A percentile compares a stretch with the other conserved stretches of the same genome.
These are phyloP conservation scores for Trichonephila inaurata DNA, from an alignment of 1,140 invertebrate genomes.

Conservation along the genomic window DNA sequence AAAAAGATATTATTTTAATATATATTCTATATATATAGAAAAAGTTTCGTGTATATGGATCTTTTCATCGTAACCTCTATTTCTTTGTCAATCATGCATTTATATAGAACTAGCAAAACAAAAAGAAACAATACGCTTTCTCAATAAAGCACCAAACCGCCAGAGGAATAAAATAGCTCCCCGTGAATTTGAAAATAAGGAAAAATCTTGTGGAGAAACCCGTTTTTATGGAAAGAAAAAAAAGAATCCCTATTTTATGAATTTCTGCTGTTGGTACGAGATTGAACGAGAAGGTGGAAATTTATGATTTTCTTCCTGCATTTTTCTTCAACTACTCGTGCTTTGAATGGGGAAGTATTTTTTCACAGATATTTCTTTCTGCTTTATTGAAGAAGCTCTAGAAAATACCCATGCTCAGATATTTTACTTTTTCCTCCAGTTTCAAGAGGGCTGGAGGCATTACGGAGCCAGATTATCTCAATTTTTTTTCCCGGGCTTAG, in stretches of 20 bases:
- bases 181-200: conserved; percentile 25
- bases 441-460: neutral
- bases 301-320: conserved; percentile 26
- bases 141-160: neutral
- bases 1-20: too few relatives aligned
- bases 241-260: conserved; percentile 21
- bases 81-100: neutral
- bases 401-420: neutral
- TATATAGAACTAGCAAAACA: neutral
- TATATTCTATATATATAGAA: too few relatives aligned
- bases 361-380: neutral
- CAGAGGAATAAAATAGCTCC: neutral
- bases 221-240: neutral
- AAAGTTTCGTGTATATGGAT: neutral
- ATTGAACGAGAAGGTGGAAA: neutral
- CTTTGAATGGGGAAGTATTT: conserved; percentile 33
- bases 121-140: neutral
- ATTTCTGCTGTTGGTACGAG: conserved; percentile 30
- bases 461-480: neutral
- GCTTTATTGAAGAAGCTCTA: neutral
- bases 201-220: neutral
- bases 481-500: neutral
- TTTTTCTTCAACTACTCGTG: conserved; percentile 22
- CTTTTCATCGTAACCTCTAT: neutral
- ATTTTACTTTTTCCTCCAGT: neutral